These are phyloP conservation scores for Brachycybe producta DNA, from an alignment of 2,888 invertebrate species.

Conservation along the genomic window DNA sequence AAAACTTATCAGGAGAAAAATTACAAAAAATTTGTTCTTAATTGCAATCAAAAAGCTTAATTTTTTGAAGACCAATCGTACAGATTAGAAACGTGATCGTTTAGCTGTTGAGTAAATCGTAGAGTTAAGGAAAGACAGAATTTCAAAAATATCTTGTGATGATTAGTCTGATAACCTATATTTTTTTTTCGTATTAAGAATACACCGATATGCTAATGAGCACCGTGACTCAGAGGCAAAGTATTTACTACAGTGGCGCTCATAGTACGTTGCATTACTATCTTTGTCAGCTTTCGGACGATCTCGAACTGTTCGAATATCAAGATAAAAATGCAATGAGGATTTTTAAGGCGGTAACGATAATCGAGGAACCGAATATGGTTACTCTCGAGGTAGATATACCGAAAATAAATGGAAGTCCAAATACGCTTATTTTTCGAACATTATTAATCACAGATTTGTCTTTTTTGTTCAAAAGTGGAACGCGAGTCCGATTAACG, in stretches of 20 bases:
- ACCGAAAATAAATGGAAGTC: conserved; percentile 8
- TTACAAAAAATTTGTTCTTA: too few relatives aligned
- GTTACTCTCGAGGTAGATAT: conserved; percentile 65
- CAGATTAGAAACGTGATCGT: too few relatives aligned
- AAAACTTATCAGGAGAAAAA: too few relatives aligned
- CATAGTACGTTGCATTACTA: conserved; percentile 38
- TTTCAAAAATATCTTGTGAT: too few relatives aligned
- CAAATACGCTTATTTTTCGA: background rate
- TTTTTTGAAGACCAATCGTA: too few relatives aligned
- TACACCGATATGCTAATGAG: conserved; percentile 94
- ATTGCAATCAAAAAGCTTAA: too few relatives aligned
- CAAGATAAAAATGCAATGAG: conserved; percentile 49
- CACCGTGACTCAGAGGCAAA: conserved; percentile 80
- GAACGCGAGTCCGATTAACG: conserved; percentile 86
- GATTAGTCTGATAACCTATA: too few relatives aligned
- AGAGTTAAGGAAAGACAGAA: too few relatives aligned
- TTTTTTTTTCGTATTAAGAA: conserved; percentile 41
- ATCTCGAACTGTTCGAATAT: conserved; percentile 53
- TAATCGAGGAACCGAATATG: conserved; percentile 64
- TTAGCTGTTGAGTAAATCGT: too few relatives aligned
- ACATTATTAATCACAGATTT: background rate
- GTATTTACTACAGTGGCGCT: conserved; percentile 71
- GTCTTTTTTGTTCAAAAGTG: conserved; percentile 45
- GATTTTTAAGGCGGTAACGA: conserved; percentile 70
- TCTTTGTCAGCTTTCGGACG: conserved; percentile 31